Evolutionary conservation across 2,113 vertebrate species (phyloP), one percentile per base, ranked within the genome.

Genomic region (Passer montanus): DNA sequence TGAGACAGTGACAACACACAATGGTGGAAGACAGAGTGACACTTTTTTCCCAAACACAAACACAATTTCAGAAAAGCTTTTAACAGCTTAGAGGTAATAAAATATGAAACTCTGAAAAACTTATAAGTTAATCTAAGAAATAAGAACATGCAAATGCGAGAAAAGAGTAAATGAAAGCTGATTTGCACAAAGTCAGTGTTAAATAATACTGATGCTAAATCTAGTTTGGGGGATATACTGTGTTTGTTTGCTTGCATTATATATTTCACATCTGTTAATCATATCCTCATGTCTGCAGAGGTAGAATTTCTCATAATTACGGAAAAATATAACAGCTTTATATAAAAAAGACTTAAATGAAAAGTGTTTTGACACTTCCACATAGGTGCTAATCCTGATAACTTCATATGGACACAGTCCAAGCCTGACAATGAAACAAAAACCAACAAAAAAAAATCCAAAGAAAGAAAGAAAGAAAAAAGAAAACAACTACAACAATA

Each of bases 271-370:
- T 80, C 70, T 62, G 14, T 44, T 96, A 97, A 97, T 95, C 88
- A 73, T 20, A 89, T 78, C 69, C 78, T 96, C 66, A 56, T 95
- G 93, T 55, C 88, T 94, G 93, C 84, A 97, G 94, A 97, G 80
- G 93, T 55, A 41, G 89, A 97, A 92, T 94, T 77, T 91, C 87
- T 95, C 69, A 90, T 95, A 89, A 98, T 96, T 96, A 94, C 83
- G 92, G 97, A 95, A 97, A 97, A 97, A 93, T 87, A 72, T 72
- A 96, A 93, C 76, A 95, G 83, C 76, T 96, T 85, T 87, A 89
- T 91, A 94, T 86, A 90, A 96, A 96, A 76, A 82, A 95, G 82
- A 73, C 59, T 92, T 96, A 84, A 89, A 96, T 96, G 94, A 97
- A 78, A 77, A 75, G 39, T 8, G 1, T 95, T 97, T 96, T 95